These are phyloP conservation scores for Platyrinchus mystaceus DNA, from an alignment of 2,797 vertebrate species.

Conservation along the genomic window DNA sequence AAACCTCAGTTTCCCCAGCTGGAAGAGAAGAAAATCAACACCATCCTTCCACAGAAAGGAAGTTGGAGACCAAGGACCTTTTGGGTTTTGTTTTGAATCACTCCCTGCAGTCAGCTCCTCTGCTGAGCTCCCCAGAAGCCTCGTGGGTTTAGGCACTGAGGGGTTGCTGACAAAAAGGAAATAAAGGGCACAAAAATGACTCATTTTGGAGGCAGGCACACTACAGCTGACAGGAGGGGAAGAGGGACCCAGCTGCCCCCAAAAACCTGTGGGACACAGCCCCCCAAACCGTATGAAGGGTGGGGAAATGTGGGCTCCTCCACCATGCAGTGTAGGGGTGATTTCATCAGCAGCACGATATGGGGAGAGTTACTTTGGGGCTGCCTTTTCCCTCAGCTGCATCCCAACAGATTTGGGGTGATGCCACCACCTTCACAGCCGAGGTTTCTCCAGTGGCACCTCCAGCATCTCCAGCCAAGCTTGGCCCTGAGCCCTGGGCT, in stretches of 20 bases:
- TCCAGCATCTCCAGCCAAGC: not conserved
- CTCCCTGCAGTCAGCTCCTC: not conserved
- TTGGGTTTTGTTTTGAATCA: not conserved
- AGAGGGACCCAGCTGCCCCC: not conserved
- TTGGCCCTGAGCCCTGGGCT: not conserved
- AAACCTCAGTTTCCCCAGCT: not conserved
- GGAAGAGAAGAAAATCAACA: not conserved
- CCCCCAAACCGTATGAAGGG: not conserved
- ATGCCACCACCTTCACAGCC: not conserved
- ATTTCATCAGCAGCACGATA: accelerated
- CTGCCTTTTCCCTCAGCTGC: not conserved
- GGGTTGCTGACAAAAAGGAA: not conserved
- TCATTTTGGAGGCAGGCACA: not conserved
- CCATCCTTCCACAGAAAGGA: accelerated
- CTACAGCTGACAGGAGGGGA: not conserved
- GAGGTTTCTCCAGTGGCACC: accelerated
- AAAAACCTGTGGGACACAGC: not conserved
- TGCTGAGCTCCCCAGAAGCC: not conserved
- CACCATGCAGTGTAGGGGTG: accelerated
- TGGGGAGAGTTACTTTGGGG: not conserved
- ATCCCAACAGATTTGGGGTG: not conserved
- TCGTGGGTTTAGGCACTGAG: not conserved
- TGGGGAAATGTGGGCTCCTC: not conserved
- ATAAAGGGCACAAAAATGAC: not conserved
- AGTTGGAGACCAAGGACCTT: not conserved